These are phyloP conservation scores for Cyphomyrus discorhynchus DNA, from an alignment of 2,113 vertebrate species.

Conservation along the genomic window DNA sequence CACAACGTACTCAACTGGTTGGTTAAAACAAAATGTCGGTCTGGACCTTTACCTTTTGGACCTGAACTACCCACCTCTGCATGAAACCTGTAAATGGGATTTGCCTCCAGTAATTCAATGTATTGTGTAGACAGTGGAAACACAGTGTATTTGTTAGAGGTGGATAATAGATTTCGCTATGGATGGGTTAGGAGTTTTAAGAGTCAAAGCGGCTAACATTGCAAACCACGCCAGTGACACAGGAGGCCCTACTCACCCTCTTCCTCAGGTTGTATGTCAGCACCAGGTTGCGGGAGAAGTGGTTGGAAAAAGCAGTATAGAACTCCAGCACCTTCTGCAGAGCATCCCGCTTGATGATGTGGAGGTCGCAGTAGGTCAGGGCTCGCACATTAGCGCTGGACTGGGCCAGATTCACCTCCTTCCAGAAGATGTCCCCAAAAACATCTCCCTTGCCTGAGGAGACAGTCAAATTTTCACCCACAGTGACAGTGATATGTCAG, in stretches of 20 bases:
- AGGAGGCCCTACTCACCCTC: constrained; percentile 63
- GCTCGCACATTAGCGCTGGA: constrained; percentile 91
- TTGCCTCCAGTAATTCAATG: not conserved
- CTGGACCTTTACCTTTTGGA: not conserved
- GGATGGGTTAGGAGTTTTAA: not conserved
- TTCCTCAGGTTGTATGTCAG: constrained; percentile 94
- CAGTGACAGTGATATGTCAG: not conserved
- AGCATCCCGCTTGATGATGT: constrained; percentile 87
- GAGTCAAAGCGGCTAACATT: not conserved
- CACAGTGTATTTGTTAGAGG: not conserved
- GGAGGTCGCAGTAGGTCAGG: constrained; percentile 92
- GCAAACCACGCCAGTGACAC: not conserved
- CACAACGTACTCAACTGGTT: not conserved
- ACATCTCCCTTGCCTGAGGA: constrained; percentile 86
- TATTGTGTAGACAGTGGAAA: not conserved
- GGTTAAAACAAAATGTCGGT: not conserved
- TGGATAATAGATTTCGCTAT: not conserved
- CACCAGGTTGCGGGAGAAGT: constrained; percentile 87
- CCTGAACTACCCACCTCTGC: not conserved
- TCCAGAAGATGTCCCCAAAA: constrained; percentile 97
- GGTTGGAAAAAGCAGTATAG: constrained; percentile 87
- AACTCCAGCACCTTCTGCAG: constrained; percentile 95
- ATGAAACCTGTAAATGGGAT: not conserved
- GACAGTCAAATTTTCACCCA: not conserved
- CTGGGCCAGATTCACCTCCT: constrained; percentile 84